Evolutionary conservation across 2,113 vertebrate genomes (phyloP), one percentile per base, ranked within the genome.

Genomic region (Pyxicephalus adspersus): DNA sequence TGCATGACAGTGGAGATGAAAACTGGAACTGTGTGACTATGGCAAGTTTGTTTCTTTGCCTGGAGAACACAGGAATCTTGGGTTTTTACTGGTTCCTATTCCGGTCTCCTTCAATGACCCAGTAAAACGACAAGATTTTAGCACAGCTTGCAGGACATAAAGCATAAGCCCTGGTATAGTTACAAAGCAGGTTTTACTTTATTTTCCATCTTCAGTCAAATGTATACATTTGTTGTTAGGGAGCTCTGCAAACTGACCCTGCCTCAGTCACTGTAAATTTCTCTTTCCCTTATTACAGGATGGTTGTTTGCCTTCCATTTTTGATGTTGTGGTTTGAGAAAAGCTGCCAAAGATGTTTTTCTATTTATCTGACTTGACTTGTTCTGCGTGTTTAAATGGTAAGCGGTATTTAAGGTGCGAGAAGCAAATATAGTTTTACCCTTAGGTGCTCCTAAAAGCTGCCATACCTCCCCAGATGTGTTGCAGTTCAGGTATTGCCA

Each of bases 401-500:
- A 25, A 25, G 83, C 58, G 1, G 85, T 74, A 25, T 81, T 60
- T 77, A 92, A 81, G 0, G 92, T 79, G 77, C 84, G 84, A 0
- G 89, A 86, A 0, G 91, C 84, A 67, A 92, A 94, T 83, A 93
- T 93, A 2, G 90, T 86, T 0, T 89, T 92, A 77, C 89, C 90
- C 0, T 68, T 86, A 0, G 96, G 96, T 0, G 94, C 96, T 9
- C 91, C 93, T 51, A 99, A 89, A 15, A 99, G 86, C 84, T 93
- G 89, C 83, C 95, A 91, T 63, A 96, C 83, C 3, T 98, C 92
- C 22, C 90, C 95, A 0, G 87, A 84, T 7, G 92, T 87, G 0
- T 64, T 76, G 7, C 65, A 65, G 16, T 84, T 85, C 84, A 99
- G 88, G 86, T 99, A 97, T 80, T 97, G 94, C 97, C 98, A 99